These are phyloP conservation scores for Epizoanthus ramosus DNA, from an alignment of 92 coral and sea anemone species.

Conservation along the genomic window DNA sequence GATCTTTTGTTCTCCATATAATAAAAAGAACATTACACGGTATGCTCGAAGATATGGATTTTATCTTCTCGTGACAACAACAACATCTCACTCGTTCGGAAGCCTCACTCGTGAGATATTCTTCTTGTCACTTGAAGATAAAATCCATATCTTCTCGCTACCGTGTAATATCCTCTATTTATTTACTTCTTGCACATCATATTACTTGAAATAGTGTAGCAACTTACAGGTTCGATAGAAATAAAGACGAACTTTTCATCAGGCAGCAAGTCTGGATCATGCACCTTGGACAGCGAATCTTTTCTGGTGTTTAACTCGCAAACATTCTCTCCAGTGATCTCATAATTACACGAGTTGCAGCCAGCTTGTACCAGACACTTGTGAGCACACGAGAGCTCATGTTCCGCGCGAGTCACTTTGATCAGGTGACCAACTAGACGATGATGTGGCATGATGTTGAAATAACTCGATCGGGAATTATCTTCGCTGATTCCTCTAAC, in stretches of 20 bases:
- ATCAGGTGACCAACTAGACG: conserved; percentile 2
- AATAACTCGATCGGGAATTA: background rate
- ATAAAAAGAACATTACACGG: too few relatives aligned
- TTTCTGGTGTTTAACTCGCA: conserved; percentile 18
- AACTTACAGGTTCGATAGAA: background rate
- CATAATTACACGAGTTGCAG: conserved; percentile 17
- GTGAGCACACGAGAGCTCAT: conserved; percentile 7
- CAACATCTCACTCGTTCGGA: too few relatives aligned
- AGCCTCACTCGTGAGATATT: too few relatives aligned
- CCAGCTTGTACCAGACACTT: background rate
- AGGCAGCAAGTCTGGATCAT: background rate
- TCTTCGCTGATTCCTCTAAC: too few relatives aligned
- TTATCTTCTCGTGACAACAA: too few relatives aligned
- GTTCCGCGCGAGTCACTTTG: background rate
- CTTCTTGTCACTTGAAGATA: too few relatives aligned
- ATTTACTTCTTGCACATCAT: too few relatives aligned
- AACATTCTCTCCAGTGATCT: background rate
- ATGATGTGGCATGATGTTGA: background rate
- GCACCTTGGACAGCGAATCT: background rate
- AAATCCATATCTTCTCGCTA: too few relatives aligned
- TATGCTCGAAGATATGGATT: too few relatives aligned
- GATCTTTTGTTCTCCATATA: too few relatives aligned
- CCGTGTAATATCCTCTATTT: too few relatives aligned
- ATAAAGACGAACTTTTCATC: conserved; percentile 2
- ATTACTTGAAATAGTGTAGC: background rate